Conservation (phyloP, 2,797 vertebrate genomes). For the Diglossa cyanea region DNA sequence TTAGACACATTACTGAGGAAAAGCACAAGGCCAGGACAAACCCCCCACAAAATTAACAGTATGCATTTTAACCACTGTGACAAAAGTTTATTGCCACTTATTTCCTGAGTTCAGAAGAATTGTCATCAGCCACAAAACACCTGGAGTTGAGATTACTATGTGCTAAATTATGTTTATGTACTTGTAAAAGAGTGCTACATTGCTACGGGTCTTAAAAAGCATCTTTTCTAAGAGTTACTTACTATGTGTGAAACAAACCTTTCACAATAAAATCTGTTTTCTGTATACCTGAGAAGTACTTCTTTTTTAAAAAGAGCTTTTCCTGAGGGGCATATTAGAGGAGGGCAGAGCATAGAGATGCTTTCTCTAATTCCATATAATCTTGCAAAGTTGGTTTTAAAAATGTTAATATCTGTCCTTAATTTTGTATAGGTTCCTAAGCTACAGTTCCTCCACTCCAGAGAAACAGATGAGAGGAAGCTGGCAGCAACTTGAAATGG, state of each 20-base stretch:
- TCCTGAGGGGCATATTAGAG: not conserved
- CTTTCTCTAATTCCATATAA: not conserved
- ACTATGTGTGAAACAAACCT: not conserved
- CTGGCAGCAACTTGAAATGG: not conserved
- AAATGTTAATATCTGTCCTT: not conserved
- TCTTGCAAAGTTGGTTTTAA: not conserved
- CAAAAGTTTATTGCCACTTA: not conserved
- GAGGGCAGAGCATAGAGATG: not conserved
- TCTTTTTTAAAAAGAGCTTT: not conserved
- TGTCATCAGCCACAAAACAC: constrained; percentile 53
- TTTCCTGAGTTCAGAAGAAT: constrained; percentile 21
- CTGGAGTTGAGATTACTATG: constrained; percentile 13
- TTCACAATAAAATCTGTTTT: not conserved
- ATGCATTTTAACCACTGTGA: not conserved
- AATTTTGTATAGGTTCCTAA: not conserved
- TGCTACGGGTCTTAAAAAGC: not conserved
- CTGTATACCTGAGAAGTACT: not conserved
- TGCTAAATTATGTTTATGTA: constrained; percentile 53
- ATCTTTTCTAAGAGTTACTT: not conserved
- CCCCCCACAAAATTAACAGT: constrained; percentile 15
- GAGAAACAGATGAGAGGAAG: not conserved
- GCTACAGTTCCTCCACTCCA: not conserved
- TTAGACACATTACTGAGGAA: constrained; percentile 8
- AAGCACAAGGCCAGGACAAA: not conserved
- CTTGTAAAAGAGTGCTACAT: constrained; percentile 9